Base-by-base conservation (phyloP, 2,888 invertebrate genomes). In the Vesta saturnalis region DNA sequence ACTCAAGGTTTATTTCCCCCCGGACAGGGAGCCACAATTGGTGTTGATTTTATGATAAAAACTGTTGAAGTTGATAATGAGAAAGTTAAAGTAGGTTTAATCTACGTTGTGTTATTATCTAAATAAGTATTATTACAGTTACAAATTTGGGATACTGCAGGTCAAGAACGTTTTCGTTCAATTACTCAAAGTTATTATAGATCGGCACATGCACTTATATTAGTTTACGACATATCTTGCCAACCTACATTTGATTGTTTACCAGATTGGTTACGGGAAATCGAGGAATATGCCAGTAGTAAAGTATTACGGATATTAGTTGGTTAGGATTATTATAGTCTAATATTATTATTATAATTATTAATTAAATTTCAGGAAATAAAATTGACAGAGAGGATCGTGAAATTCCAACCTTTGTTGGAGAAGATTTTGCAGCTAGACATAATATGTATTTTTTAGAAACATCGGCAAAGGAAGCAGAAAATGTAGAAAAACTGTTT, bases 11-110 rank as follows among this genome's bases (percentile, higher is more conserved):
- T 98, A 57, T 99, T 99, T 86, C 98, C 98, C 60, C 97, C 97
- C 30, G 98, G 98, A 12, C 98, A 99, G 86, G 97, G 97, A 76
- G 98, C 98, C 64, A 99, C 98, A 1, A 99, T 99, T 79, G 98
- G 98, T 65, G 98, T 99, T 21, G 99, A 99, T 88, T 99, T 99
- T 84, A 97, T 99, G 97, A 98, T 99, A 72, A 99, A 99, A 87
- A 97, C 97, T 61, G 96, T 99, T 6, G 97, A 97, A 88, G 95
- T 99, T 65, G 97, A 95, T 79, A 94, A 94, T 81, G 95, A 95
- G 85, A 95, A 94, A 91, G 94, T 96, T 77, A 96, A 96, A 90
- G 94, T 94, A 86, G 84, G 67, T 60, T 46, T 14, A 8, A 1
- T 14, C 15, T n/a, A n/a, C n/a, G n/a, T n/a, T 49, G 8, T 16